Evolutionary conservation across 1,140 invertebrate species (phyloP).

Genomic region (Drosophila pectinifera): DNA sequence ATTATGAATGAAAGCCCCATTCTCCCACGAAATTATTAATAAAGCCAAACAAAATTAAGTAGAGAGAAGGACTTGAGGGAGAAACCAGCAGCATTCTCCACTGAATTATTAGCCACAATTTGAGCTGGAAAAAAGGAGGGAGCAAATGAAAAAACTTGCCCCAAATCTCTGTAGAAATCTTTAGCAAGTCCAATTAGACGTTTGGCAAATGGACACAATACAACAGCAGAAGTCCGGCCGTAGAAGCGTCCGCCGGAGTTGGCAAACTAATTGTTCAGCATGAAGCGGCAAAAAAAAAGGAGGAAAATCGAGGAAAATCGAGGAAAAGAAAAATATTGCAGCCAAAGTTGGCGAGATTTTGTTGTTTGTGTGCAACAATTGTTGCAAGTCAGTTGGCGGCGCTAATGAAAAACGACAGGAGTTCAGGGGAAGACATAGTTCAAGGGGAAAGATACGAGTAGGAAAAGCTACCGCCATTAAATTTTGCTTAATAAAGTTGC

Average conservation of each 20-base stretch:
- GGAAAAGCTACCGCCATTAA: conserved; percentile 60
- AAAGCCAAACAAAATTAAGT: conserved; percentile 40
- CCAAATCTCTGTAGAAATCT: conserved; percentile 82
- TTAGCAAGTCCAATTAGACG: conserved; percentile 81
- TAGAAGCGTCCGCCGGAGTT: conserved; percentile 25
- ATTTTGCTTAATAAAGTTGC: conserved; percentile 84
- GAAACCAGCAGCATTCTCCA: conserved; percentile 3
- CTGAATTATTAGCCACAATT: conserved; percentile 33
- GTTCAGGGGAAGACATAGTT: conserved; percentile 1
- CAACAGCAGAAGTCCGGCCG: conserved; percentile 27
- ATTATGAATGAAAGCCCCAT: conserved; percentile 44
- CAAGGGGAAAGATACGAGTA: conserved; percentile 1
- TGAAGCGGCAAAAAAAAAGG: conserved; percentile 70
- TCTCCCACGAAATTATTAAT: conserved; percentile 39
- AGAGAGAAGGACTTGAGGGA: conserved; percentile 17
- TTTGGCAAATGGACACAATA: conserved; percentile 76
- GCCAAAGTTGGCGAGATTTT: conserved; percentile 54
- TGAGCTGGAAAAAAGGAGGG: conserved; percentile 6
- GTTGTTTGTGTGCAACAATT: conserved; percentile 71
- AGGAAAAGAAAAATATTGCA: conserved; percentile 64
- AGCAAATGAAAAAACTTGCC: conserved; percentile 54
- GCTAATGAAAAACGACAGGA: conserved; percentile 78
- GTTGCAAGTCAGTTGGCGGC: conserved; percentile 80
- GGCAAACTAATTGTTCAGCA: conserved; percentile 79
- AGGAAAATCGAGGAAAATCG: neutral